These are phyloP conservation scores for Euplexia lucipara DNA, from an alignment of 2,888 invertebrate genomes.

Conservation along the genomic window DNA sequence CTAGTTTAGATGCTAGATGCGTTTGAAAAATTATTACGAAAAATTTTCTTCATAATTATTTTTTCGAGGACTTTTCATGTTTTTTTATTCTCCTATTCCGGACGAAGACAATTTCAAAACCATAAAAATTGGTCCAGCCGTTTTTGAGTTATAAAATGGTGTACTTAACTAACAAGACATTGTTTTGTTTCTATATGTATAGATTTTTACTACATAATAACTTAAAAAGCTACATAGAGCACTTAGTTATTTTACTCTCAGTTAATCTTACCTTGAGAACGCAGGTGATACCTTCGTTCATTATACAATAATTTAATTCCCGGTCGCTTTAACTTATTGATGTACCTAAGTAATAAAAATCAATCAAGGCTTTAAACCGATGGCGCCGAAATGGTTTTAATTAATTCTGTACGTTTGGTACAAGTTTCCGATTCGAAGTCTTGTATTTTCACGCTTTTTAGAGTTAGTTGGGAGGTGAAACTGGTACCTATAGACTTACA, in stretches of 20 bases:
- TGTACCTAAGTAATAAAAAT: conserved; percentile 62
- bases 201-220: too few relatives aligned
- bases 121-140: too few relatives aligned
- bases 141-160: too few relatives aligned
- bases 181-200: too few relatives aligned
- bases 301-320: conserved; percentile 34
- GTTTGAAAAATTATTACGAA: too few relatives aligned
- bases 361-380: conserved; percentile 55
- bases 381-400: conserved; percentile 61
- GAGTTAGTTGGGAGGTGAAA: not conserved
- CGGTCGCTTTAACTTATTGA: conserved; percentile 41
- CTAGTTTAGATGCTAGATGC: too few relatives aligned
- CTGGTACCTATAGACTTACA: not conserved
- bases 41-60: too few relatives aligned
- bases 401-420: conserved; percentile 52
- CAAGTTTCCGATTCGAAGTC: conserved; percentile 3
- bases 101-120: too few relatives aligned
- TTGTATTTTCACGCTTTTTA: conserved; percentile 51
- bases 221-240: not conserved
- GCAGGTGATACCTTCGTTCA: conserved; percentile 6
- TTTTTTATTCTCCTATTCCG: too few relatives aligned
- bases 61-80: too few relatives aligned
- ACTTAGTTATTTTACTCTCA: not conserved
- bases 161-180: too few relatives aligned
- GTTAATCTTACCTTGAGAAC: conserved; percentile 25